phyloP scores from a whole-genome alignment of 2,113 vertebrate species.

The Alaudala cheleensis region DNA sequence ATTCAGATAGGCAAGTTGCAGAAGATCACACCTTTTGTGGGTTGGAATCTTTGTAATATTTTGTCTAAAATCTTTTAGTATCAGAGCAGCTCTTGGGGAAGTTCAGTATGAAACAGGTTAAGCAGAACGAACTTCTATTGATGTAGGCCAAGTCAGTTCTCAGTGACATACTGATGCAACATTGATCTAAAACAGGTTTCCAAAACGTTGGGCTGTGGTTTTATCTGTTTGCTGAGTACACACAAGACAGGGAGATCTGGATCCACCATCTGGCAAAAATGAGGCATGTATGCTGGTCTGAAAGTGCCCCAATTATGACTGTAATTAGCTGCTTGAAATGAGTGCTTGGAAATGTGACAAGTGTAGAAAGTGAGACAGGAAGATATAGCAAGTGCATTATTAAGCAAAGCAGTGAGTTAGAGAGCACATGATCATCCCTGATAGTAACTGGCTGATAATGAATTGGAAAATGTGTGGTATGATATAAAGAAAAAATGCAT shows the following conservation, averaged over 20 bases:
- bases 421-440: neutral
- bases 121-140: neutral
- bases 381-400: neutral
- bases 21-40: neutral
- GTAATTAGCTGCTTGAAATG: neutral
- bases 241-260: neutral
- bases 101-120: neutral
- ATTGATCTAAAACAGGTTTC: neutral
- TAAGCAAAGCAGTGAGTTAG: neutral
- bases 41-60: neutral
- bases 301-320: neutral
- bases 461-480: neutral
- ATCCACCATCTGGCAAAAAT: neutral
- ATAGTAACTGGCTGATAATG: neutral
- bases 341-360: neutral
- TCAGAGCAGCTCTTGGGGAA: neutral
- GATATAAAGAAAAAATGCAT: neutral
- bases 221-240: neutral
- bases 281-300: neutral
- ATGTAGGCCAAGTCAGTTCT: neutral
- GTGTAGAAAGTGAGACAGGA: neutral
- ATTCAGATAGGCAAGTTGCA: neutral
- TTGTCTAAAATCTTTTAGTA: neutral
- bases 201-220: neutral
- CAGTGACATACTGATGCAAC: neutral